These are phyloP conservation scores for Xanthorhoe designata DNA, from an alignment of 2,888 invertebrate genomes.

Conservation along the genomic window DNA sequence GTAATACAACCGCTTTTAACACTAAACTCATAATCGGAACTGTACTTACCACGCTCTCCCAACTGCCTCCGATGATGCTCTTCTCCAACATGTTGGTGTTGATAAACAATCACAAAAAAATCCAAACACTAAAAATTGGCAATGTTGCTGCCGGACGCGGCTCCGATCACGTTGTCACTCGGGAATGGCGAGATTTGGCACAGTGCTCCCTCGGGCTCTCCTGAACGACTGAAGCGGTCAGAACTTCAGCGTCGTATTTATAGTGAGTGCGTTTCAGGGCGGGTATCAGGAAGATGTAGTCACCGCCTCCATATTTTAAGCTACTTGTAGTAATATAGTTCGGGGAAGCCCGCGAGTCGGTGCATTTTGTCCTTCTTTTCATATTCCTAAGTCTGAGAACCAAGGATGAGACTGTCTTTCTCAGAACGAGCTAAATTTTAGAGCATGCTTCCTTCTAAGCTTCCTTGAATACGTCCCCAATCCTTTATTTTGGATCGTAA, in stretches of 20 bases:
- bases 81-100: constrained; percentile 77
- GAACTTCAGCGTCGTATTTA: constrained; percentile 78
- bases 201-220: constrained; percentile 72
- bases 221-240: constrained; percentile 77
- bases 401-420: constrained; percentile 40
- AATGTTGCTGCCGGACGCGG: constrained; percentile 50
- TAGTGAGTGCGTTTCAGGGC: constrained; percentile 68
- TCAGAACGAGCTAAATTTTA: constrained; percentile 34
- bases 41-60: constrained; percentile 82
- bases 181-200: constrained; percentile 70
- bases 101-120: constrained; percentile 54
- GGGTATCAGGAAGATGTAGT: constrained; percentile 77
- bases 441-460: constrained; percentile 33
- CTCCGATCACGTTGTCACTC: constrained; percentile 71
- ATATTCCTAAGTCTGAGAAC: constrained; percentile 46
- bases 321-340: constrained; percentile 66
- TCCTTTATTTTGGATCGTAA: constrained; percentile 14
- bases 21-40: constrained; percentile 19
- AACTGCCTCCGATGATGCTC: constrained; percentile 76
- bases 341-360: constrained; percentile 73
- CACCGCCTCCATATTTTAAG: constrained; percentile 70
- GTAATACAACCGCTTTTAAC: constrained; percentile 53
- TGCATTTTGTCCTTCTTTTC: constrained; percentile 52
- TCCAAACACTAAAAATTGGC: constrained; percentile 50
- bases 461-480: constrained; percentile 35